phyloP scores from a whole-genome alignment of 2,113 vertebrate species.

The Pseudorectes ferrugineus region DNA sequence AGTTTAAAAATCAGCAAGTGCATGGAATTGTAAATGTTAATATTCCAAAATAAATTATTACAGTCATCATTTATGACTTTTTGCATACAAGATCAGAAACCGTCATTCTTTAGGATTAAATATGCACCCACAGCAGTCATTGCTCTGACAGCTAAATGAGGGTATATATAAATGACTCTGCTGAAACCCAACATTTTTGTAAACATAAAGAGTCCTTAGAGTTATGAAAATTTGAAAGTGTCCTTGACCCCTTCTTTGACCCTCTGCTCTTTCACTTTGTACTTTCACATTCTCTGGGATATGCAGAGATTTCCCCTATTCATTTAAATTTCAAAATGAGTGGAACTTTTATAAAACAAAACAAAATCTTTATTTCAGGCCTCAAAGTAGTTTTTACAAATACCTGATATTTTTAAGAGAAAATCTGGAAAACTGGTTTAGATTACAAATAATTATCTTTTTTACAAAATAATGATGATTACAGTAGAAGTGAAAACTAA shows the following conservation, averaged over 20 bases:
- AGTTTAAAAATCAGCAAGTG: neutral
- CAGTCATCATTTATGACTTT: neutral
- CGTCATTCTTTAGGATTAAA: neutral
- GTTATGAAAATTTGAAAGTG: neutral
- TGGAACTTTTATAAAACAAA: neutral
- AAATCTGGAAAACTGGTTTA: neutral
- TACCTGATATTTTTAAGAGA: neutral
- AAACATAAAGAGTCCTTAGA: neutral
- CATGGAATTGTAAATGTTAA: neutral
- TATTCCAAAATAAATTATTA: constrained; percentile 5
- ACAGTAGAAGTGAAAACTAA: neutral
- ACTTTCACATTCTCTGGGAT: neutral
- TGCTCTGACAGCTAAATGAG: neutral
- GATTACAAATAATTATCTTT: neutral
- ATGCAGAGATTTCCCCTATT: neutral
- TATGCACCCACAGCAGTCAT: neutral
- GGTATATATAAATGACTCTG: neutral
- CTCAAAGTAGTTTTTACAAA: neutral
- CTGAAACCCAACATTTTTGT: neutral
- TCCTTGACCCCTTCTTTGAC: neutral
- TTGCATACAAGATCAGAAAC: neutral
- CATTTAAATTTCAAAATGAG: neutral
- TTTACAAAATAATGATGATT: neutral
- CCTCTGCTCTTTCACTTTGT: neutral
- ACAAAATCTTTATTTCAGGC: neutral